Evolutionary conservation across 23 tunicate genomes (phyloP).

Genomic region (Styela plicata): DNA sequence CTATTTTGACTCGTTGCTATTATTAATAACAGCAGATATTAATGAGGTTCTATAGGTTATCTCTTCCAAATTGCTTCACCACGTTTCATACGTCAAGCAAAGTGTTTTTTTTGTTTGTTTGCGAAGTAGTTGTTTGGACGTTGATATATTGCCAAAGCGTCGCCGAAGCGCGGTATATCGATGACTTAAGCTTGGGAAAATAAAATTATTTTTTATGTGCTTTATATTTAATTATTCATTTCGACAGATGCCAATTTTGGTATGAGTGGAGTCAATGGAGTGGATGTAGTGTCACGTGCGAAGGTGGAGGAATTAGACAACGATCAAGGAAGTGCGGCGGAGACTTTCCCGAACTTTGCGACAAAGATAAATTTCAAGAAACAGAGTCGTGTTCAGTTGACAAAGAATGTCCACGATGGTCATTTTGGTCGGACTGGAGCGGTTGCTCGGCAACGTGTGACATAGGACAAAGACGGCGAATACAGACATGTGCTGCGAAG

Average conservation of each 20-base stretch:
- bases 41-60: no score
- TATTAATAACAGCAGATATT: no score
- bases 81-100: no score
- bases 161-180: not conserved
- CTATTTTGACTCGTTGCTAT: no score
- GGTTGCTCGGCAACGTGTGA: constrained; percentile 42
- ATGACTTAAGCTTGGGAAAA: not conserved
- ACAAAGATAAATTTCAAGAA: constrained; percentile 20
- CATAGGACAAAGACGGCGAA: constrained; percentile 16
- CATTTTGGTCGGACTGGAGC: constrained; percentile 35
- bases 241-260: constrained; percentile 69
- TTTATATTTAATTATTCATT: not conserved
- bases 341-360: constrained; percentile 54
- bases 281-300: constrained; percentile 58
- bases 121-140: no score
- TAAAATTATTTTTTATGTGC: not conserved
- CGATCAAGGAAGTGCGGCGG: constrained; percentile 61
- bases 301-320: constrained; percentile 37
- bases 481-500: constrained; percentile 22
- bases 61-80: no score
- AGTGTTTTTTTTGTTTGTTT: no score
- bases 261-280: constrained; percentile 66
- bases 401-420: constrained; percentile 44
- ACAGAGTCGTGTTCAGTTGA: constrained; percentile 28
- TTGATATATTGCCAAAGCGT: no score